These are phyloP conservation scores for Ephydatia muelleri DNA, from an alignment of 37 sponge, comb jelly and placozoan genomes.

Conservation along the genomic window DNA sequence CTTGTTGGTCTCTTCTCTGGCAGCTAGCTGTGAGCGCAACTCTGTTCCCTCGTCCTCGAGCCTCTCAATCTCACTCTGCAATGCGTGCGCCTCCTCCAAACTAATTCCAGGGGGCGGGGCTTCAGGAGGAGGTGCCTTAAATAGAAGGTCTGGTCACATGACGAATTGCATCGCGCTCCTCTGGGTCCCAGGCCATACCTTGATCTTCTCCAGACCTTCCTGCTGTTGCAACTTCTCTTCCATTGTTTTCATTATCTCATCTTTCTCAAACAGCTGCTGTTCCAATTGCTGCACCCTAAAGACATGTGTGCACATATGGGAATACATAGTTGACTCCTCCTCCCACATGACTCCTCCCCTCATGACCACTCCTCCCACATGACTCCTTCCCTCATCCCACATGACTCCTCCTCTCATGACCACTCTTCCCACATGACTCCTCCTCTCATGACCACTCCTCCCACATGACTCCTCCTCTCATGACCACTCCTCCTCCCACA, in stretches of 20 bases:
- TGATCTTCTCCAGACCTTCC: background rate
- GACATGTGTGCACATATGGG: background rate
- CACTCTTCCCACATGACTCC: no score
- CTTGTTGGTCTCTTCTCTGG: slow-evolving; percentile 41
- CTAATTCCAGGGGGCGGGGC: slow-evolving; percentile 45
- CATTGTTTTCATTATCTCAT: background rate
- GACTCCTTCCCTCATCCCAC: no score
- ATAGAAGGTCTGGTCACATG: background rate
- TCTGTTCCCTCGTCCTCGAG: slow-evolving; percentile 32
- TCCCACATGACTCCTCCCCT: no score
- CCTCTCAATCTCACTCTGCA: slow-evolving; percentile 34
- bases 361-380: no score
- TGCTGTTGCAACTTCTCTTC: background rate
- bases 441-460: no score
- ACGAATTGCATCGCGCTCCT: no score
- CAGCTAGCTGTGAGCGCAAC: slow-evolving; percentile 30
- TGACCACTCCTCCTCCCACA: no score
- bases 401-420: no score
- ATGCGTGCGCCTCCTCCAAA: slow-evolving; percentile 49
- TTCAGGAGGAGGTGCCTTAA: slow-evolving; percentile 29
- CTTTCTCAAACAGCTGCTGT: background rate
- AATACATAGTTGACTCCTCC: no score
- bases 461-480: no score
- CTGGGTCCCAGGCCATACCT: no score
- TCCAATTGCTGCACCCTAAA: background rate